Evolutionary conservation across 2,888 invertebrate species (phyloP).

Genomic region (Ditula angustiorana): DNA sequence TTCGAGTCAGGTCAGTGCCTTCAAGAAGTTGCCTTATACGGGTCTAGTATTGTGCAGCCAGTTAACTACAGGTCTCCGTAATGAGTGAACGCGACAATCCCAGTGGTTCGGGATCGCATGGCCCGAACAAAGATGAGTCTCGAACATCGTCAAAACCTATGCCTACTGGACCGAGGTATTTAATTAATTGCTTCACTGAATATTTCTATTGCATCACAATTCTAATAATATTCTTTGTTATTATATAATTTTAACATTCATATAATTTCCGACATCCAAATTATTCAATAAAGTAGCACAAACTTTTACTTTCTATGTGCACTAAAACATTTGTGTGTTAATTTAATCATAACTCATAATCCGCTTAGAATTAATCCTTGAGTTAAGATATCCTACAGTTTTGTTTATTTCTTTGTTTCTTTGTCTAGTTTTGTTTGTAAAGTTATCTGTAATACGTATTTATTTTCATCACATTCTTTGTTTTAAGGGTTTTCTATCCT

Average conservation of each 20-base stretch:
- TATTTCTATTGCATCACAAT: not conserved
- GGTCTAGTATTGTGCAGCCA: slow-evolving; percentile 47
- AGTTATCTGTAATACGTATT: too few relatives aligned
- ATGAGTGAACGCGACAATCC: slow-evolving; percentile 77
- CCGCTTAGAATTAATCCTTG: too few relatives aligned
- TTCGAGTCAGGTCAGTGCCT: slow-evolving; percentile 61
- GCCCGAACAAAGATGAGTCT: slow-evolving; percentile 57
- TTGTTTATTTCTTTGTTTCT: too few relatives aligned
- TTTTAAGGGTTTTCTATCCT: too few relatives aligned
- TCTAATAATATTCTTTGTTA: slow-evolving; percentile 18
- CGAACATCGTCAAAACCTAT: slow-evolving; percentile 66
- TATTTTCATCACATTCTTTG: too few relatives aligned
- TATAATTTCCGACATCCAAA: not conserved
- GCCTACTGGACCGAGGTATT: slow-evolving; percentile 69
- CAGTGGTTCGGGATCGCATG: slow-evolving; percentile 63
- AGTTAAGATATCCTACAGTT: too few relatives aligned
- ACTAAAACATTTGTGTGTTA: too few relatives aligned
- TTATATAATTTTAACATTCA: not conserved
- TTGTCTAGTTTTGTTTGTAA: too few relatives aligned
- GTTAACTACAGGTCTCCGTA: slow-evolving; percentile 53
- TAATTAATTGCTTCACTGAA: slow-evolving; percentile 33
- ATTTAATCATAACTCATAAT: too few relatives aligned
- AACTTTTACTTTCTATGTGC: not conserved
- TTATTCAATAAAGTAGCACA: not conserved
- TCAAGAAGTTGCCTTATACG: slow-evolving; percentile 53